Base-by-base conservation (phyloP, 2,888 invertebrate species). In the Allygus modestus region DNA sequence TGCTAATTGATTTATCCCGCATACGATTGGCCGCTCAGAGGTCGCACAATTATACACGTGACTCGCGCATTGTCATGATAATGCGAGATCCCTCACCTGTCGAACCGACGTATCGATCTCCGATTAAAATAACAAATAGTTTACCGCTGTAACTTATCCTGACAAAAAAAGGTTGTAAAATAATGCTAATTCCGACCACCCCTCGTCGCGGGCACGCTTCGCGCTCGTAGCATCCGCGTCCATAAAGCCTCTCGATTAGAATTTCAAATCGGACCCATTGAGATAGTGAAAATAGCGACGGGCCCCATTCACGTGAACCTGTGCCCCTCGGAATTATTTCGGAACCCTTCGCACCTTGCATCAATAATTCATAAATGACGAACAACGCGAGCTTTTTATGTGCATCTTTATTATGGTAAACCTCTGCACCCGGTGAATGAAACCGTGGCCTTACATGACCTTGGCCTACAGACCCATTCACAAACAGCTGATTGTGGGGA, bases 201-300 rank as follows among this genome's bases (percentile, higher is more conserved):
- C 71, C 82, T 61, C 81, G 46, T 46, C n/a, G n/a, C n/a, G n/a
- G 82, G 69, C 82, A 82, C 82, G 71, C 51, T n/a, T n/a, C 71
- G 82, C 51, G 46, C 81, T 20, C 73, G 43, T 26, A 51, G 28
- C 75, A 73, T 43, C 20, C 75, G 23, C 23, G 75, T 31, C 58
- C 71, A 73, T 83, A 83, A 58, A 75, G 83, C 83, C 73, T 33
- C 86, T 11, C 87, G 84, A 87, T 87, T 87, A 87, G 87, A 87
- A 87, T 87, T 87, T 87, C 87, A 87, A 87, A 87, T 87, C 87
- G 87, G 86, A 73, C 84, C 87, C 86, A 86, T 86, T 85, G 84
- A 85, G 84, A 81, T 81, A 73, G 84, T 41, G 81, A 28, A 69
- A 75, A 79, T 77, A 79, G 84, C 77, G 46, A 81, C 37, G 37